phyloP scores from a whole-genome alignment of 1,140 invertebrate genomes.

The Trachymyrmex septentrionalis region DNA sequence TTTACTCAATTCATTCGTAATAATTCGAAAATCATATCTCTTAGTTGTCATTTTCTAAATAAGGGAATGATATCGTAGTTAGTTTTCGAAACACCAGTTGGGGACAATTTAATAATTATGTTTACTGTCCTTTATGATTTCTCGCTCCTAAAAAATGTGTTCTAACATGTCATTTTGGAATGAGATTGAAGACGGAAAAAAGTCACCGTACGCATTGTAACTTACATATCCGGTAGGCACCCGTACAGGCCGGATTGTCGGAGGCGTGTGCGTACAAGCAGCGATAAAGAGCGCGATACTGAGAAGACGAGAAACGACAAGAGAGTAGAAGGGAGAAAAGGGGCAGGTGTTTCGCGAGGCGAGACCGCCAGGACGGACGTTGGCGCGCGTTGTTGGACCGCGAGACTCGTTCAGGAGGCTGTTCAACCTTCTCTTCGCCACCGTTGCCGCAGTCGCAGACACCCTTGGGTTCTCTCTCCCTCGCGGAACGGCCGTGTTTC shows the following conservation, averaged over 20 bases:
- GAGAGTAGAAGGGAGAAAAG: slow-evolving; percentile 60
- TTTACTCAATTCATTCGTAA: too few relatives aligned
- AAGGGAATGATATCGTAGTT: neutral
- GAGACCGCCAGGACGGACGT: slow-evolving; percentile 69
- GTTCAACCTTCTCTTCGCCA: slow-evolving; percentile 79
- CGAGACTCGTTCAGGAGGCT: slow-evolving; percentile 76
- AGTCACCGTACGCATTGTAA: neutral
- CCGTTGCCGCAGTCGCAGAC: slow-evolving; percentile 60
- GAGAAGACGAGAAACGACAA: slow-evolving; percentile 28
- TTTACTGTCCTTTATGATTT: neutral
- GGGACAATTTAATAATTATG: neutral
- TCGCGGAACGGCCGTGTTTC: slow-evolving; percentile 69
- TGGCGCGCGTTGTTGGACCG: slow-evolving; percentile 63
- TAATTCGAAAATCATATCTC: too few relatives aligned
- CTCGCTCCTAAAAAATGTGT: neutral
- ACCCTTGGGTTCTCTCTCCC: slow-evolving; percentile 67
- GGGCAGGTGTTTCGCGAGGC: slow-evolving; percentile 78
- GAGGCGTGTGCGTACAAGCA: slow-evolving; percentile 9
- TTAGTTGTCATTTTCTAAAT: too few relatives aligned
- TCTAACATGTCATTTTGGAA: neutral
- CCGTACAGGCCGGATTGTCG: slow-evolving; percentile 36
- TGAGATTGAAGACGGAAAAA: neutral
- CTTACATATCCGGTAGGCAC: slow-evolving; percentile 38
- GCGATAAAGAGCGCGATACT: slow-evolving; percentile 2
- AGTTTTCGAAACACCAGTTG: neutral